These are phyloP conservation scores for Ennomos erosarius DNA, from an alignment of 2,888 invertebrate species.

Conservation along the genomic window DNA sequence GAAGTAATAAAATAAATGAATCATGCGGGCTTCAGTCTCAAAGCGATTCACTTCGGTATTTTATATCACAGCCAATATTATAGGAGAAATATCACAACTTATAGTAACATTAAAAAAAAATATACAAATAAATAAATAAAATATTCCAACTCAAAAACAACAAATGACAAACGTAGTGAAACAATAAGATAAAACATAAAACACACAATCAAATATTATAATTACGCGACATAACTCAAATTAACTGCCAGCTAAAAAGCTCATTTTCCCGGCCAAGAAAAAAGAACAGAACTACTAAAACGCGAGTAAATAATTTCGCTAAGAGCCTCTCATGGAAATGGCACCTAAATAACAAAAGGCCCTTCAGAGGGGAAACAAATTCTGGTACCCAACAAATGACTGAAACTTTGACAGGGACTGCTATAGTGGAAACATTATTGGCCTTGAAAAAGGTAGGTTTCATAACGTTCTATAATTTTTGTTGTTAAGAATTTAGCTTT, in stretches of 20 bases:
- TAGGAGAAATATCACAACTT: too few relatives aligned
- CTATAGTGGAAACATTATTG: too few relatives aligned
- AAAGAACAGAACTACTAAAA: constrained; percentile 8
- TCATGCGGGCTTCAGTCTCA: too few relatives aligned
- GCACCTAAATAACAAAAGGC: constrained; percentile 25
- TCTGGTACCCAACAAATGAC: constrained; percentile 10
- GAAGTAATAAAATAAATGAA: too few relatives aligned
- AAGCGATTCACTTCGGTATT: too few relatives aligned
- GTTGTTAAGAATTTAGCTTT: too few relatives aligned
- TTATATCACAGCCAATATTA: too few relatives aligned
- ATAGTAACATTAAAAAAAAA: too few relatives aligned
- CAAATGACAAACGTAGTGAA: neutral
- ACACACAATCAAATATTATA: constrained; percentile 2
- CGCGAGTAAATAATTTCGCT: constrained; percentile 17
- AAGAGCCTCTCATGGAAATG: constrained; percentile 21
- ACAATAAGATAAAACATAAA: too few relatives aligned
- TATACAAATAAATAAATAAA: too few relatives aligned
- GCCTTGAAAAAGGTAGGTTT: too few relatives aligned
- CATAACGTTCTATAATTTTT: too few relatives aligned
- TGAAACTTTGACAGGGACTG: constrained; percentile 14
- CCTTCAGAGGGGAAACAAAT: constrained; percentile 5
- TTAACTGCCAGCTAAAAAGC: constrained; percentile 2
- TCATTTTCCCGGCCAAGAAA: neutral
- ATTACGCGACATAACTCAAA: constrained; percentile 11
- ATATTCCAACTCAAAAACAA: neutral